phyloP scores from a whole-genome alignment of 2,888 invertebrate species.

The Polydesmus complanatus region DNA sequence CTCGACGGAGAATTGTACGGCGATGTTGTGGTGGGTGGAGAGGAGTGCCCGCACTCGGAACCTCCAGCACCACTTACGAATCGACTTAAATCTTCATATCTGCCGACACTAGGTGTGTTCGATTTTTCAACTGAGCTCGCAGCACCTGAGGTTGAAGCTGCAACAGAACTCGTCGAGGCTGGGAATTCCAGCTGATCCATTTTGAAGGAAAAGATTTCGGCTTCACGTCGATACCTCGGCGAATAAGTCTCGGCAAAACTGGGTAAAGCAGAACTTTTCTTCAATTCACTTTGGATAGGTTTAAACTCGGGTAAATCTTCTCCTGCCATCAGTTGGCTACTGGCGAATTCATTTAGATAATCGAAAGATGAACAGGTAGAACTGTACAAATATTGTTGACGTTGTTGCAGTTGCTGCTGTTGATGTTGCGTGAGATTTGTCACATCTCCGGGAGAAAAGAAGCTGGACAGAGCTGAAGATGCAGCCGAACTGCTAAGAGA shows the following conservation, averaged over 20 bases:
- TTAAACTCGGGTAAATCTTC: neutral
- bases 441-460: neutral
- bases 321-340: neutral
- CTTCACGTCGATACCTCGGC: conserved; percentile 52
- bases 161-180: conserved; percentile 16
- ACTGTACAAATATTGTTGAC: neutral
- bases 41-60: conserved; percentile 47
- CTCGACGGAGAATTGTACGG: conserved; percentile 11
- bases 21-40: conserved; percentile 5
- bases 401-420: neutral
- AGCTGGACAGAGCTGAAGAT: neutral
- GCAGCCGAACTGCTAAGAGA: neutral
- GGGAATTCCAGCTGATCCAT: conserved; percentile 26
- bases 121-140: conserved; percentile 2
- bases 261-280: conserved; percentile 2
- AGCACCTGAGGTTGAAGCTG: conserved; percentile 17
- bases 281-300: neutral
- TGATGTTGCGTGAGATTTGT: neutral
- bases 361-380: neutral
- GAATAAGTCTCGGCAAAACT: conserved; percentile 27
- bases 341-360: neutral
- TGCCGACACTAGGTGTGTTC: conserved; percentile 9
- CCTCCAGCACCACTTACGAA: no score
- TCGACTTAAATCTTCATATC: conserved; percentile 3
- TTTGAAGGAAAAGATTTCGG: conserved; percentile 40